Evolutionary conservation across 2,113 vertebrate genomes (phyloP), one percentile per base, ranked within the genome.

Genomic region (Menidia beryllina): DNA sequence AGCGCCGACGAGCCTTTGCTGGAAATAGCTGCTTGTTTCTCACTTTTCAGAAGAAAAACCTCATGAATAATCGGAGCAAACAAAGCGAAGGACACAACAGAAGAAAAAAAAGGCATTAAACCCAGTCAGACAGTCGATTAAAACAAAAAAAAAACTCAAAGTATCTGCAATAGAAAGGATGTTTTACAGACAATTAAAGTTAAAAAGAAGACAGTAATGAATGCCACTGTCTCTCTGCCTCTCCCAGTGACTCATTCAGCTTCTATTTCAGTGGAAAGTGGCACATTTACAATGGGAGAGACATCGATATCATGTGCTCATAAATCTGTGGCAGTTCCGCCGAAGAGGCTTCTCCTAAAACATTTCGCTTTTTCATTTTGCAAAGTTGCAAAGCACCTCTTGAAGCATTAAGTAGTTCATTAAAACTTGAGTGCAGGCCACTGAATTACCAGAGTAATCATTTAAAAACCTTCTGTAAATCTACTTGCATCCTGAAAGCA

Each of bases 211-310:
- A 50, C 69, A 36, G 59, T 73, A 4, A 23, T 5, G 5, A 50
- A 30, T 0, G 61, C 52, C 70, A 78, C 8, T 67, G 27, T n/a
- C 25, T 41, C 72, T 52, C 26, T 41, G 51, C 13, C 39, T 23
- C 50, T 26, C 25, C 4, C 41, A 51, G 23, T 66, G 72, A 84
- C 43, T 82, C 85, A 84, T 2, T 17, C 1, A 39, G 53, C 24
- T 47, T 54, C 75, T 77, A 69, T 71, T 77, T 48, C 17, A 7
- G 69, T 45, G 30, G 60, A 39, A 73, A 39, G 73, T 61, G 69
- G 60, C 20, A 52, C 51, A 69, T 57, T 48, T 61, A 39, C 66
- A 41, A 62, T 15, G 1, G 49, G 54, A 27, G 55, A 11, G 49
- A 79, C 19, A 54, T 48, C 9, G 68, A 39, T 50, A 57, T 71